Conservation (phyloP, 2,888 invertebrate genomes). For the Phaonia tiefii region DNA sequence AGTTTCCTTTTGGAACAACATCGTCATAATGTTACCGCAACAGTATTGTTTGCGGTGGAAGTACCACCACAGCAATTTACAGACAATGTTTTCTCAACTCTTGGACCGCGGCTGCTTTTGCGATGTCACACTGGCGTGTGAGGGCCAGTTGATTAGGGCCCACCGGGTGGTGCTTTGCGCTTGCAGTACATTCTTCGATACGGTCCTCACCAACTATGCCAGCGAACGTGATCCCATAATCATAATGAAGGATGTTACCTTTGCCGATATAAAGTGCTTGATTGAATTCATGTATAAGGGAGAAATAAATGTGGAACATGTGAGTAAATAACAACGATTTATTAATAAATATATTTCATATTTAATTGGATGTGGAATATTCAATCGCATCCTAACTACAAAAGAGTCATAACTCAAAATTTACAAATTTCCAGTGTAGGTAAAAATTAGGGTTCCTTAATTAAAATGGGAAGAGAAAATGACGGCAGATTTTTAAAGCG, state of each 20-base stretch:
- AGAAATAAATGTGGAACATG: conserved; percentile 96
- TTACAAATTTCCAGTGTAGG: too few species aligned
- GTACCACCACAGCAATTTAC: conserved; percentile 94
- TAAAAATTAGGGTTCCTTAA: too few species aligned
- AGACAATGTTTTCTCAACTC: conserved; percentile 93
- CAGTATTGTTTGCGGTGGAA: conserved; percentile 96
- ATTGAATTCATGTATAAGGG: conserved; percentile 98
- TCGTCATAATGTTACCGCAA: conserved; percentile 86
- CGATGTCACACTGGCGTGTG: conserved; percentile 93
- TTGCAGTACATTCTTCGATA: conserved; percentile 95
- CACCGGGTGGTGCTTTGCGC: conserved; percentile 92
- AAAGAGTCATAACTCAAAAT: too few species aligned
- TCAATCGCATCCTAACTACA: too few species aligned
- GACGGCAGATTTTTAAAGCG: too few species aligned
- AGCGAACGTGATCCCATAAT: conserved; percentile 91
- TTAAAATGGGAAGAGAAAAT: too few species aligned
- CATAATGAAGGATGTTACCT: conserved; percentile 94
- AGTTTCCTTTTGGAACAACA: neutral
- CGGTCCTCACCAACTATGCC: conserved; percentile 89
- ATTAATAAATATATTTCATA: neutral
- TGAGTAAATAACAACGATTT: conserved; percentile 81
- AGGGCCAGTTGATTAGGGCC: conserved; percentile 88
- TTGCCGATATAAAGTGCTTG: conserved; percentile 92
- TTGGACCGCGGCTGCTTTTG: conserved; percentile 94
- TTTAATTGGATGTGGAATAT: too few species aligned